Conservation (phyloP, 1,140 invertebrate species). For the Drosophila lini region DNA sequence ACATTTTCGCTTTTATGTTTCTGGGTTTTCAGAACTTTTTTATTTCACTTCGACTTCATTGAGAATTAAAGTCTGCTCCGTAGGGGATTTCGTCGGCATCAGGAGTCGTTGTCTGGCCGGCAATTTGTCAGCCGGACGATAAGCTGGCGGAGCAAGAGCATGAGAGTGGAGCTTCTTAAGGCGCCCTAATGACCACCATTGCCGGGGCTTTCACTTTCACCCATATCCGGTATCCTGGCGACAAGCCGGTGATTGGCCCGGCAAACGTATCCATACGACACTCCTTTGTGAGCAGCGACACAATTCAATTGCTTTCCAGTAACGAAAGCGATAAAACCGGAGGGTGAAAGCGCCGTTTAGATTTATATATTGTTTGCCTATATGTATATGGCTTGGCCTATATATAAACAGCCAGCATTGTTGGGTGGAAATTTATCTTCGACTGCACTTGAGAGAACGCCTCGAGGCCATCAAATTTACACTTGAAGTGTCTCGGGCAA, state of each 20-base stretch:
- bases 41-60: slow-evolving; percentile 48
- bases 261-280: slow-evolving; percentile 40
- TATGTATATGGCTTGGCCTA: slow-evolving; percentile 44
- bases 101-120: slow-evolving; percentile 39
- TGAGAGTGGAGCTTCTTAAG: slow-evolving; percentile 39
- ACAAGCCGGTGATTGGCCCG: slow-evolving; percentile 44
- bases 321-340: slow-evolving; percentile 56
- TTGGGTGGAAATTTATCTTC: slow-evolving; percentile 69
- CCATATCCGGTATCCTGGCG: slow-evolving; percentile 37
- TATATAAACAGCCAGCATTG: slow-evolving; percentile 25
- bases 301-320: slow-evolving; percentile 70
- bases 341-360: slow-evolving; percentile 3
- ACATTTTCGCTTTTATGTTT: slow-evolving; percentile 67
- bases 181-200: slow-evolving; percentile 72
- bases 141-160: slow-evolving; percentile 12
- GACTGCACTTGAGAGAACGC: slow-evolving; percentile 68
- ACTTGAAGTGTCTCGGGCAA: slow-evolving; percentile 68
- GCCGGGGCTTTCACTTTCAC: slow-evolving; percentile 45
- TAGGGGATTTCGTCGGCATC: slow-evolving; percentile 36
- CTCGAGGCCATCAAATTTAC: slow-evolving; percentile 72
- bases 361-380: slow-evolving; percentile 30
- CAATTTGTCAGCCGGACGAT: slow-evolving; percentile 68
- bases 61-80: slow-evolving; percentile 39
- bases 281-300: slow-evolving; percentile 38
- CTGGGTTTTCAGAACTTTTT: slow-evolving; percentile 30